Evolutionary conservation across 2,113 vertebrate genomes (phyloP).

Genomic region (Cebidichthys violaceus): DNA sequence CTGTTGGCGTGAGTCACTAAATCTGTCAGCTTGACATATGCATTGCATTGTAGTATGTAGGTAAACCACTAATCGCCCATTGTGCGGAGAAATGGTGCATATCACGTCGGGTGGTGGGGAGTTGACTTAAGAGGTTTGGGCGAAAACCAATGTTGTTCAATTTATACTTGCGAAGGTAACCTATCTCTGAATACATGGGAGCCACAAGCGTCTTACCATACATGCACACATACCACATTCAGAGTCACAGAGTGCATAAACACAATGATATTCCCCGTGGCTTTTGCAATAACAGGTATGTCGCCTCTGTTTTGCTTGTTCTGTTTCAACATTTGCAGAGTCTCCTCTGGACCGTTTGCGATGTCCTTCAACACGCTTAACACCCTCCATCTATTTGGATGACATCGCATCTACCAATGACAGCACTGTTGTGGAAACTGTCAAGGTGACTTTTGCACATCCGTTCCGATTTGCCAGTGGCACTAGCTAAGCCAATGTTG

Average conservation of each 20-base stretch:
- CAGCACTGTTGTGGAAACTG: constrained; percentile 68
- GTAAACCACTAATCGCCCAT: constrained; percentile 65
- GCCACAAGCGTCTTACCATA: constrained; percentile 1
- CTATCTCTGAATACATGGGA: constrained; percentile 18
- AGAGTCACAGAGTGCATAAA: constrained; percentile 1
- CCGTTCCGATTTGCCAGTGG: constrained; percentile 66
- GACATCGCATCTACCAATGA: constrained; percentile 68
- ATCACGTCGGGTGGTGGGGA: constrained; percentile 16
- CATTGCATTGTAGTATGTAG: constrained; percentile 55
- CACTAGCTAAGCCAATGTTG: constrained; percentile 80
- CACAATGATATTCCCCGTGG: constrained; percentile 1
- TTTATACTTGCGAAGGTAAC: constrained; percentile 38
- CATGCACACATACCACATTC: not conserved
- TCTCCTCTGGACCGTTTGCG: constrained; percentile 57
- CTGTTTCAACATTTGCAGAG: constrained; percentile 45
- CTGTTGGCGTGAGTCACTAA: constrained; percentile 55
- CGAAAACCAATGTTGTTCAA: constrained; percentile 56
- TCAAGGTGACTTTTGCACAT: constrained; percentile 83
- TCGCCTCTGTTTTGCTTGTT: constrained; percentile 29
- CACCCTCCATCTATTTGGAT: constrained; percentile 74
- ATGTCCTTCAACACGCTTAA: constrained; percentile 71
- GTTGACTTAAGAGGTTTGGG: constrained; percentile 42
- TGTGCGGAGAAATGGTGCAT: constrained; percentile 47
- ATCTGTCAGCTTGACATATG: constrained; percentile 63
- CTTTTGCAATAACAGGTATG: constrained; percentile 22